phyloP scores from a whole-genome alignment of 2,888 invertebrate species.

The Campopleginae sp. region DNA sequence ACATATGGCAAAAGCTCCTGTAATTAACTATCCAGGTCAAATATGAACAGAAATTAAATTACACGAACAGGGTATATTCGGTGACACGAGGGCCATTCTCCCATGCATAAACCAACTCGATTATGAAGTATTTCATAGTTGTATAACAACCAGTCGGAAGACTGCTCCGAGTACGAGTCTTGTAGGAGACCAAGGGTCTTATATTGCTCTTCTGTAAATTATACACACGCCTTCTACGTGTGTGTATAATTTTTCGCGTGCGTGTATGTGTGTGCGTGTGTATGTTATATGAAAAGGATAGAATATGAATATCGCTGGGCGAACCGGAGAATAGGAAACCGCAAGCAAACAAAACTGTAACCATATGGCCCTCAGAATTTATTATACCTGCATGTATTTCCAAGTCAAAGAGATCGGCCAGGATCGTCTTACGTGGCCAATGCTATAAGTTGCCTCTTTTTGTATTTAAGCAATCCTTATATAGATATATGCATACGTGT shows the following conservation, averaged over 20 bases:
- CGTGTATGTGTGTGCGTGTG: neutral
- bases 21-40: neutral
- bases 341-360: constrained; percentile 47
- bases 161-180: constrained; percentile 47
- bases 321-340: constrained; percentile 44
- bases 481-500: neutral
- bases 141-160: constrained; percentile 57
- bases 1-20: neutral
- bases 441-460: neutral
- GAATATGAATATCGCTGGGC: constrained; percentile 32
- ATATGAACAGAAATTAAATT: constrained; percentile 35
- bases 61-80: constrained; percentile 10
- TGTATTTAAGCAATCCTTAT: neutral
- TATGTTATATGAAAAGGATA: constrained; percentile 21
- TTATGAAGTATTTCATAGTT: constrained; percentile 68
- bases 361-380: constrained; percentile 34
- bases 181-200: constrained; percentile 21
- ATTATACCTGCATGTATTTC: constrained; percentile 31
- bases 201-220: constrained; percentile 31
- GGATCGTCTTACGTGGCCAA: neutral
- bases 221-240: neutral
- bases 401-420: constrained; percentile 2
- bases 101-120: constrained; percentile 42
- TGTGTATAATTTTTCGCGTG: no score
- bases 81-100: constrained; percentile 21